Percentiles rank a stretch among this genome's conserved stretches.
Conservation (phyloP, 1,140 invertebrate genomes). For the Calliphora vicina region DNA sequence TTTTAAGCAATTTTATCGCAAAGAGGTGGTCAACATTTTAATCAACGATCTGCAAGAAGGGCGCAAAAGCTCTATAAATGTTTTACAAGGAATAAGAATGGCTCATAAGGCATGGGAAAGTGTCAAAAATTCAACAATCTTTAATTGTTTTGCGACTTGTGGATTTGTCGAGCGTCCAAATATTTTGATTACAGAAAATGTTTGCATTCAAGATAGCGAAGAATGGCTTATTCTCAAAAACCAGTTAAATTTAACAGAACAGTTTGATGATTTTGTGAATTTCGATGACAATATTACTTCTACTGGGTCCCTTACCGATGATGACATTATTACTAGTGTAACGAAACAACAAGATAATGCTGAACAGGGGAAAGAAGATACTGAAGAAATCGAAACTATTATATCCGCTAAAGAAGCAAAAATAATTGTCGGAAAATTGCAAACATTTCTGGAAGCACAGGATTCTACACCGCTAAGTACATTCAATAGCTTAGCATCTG, state of each 20-base stretch:
- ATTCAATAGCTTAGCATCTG: not conserved
- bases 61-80: not conserved
- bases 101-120: no score
- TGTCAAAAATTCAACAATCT: no score
- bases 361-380: not conserved
- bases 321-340: not conserved
- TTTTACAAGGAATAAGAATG: not conserved
- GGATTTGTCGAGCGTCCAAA: not conserved
- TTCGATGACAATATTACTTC: not conserved
- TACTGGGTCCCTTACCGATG: not conserved
- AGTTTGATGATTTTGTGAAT: not conserved
- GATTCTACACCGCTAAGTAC: constrained; percentile 9
- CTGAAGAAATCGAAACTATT: not conserved
- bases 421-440: not conserved
- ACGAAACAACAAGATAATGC: not conserved
- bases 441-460: constrained; percentile 3
- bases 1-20: not conserved
- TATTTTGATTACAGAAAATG: not conserved
- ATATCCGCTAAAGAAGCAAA: not conserved
- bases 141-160: no score
- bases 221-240: not conserved
- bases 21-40: not conserved
- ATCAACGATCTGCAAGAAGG: not conserved
- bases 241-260: not conserved
- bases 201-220: not conserved